Base-by-base conservation (phyloP, 2,113 vertebrate species). In the Rallus limicola region DNA sequence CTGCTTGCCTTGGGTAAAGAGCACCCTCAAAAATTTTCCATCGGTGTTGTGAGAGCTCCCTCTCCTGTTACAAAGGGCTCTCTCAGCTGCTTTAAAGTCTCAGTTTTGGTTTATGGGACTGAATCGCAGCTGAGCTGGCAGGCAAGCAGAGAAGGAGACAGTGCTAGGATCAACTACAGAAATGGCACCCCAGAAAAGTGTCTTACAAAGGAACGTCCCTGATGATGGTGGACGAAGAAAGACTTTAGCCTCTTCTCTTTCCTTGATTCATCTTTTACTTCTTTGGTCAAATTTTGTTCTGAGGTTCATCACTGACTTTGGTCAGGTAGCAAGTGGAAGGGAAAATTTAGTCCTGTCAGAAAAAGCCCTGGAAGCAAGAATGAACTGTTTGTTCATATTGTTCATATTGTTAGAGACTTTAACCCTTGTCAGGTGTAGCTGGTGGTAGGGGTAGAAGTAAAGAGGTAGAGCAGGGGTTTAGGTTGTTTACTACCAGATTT, bases 41-140 rank as follows among this genome's bases (percentile, higher is more conserved):
- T 71, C 18, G 1, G 56, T 78, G 90, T 95, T 92, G 79, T 93
- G 88, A 96, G 95, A 95, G 93, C 94, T 96, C 95, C 93, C 88
- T 83, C 95, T 96, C 44, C 95, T 91, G 94, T 95, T 93, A 60
- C 11, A 78, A 75, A 78, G 13, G 31, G 8, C 38, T 93, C 56
- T 74, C 13, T 81, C 52, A 46, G 25, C 53, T 68, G 64, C 64
- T 91, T 84, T 91, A 86, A 77, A 78, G 13, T 67, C 77, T 86
- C 74, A 2, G 7, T 19, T 93, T 87, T 79, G 48, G 16, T 67
- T 91, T 71, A 48, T 5, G 1, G 31, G n/a, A 15, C 40, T 81
- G 89, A 93, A 72, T 74, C 24, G 4, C 36, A 84, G 65, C 7
- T 59, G 58, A 88, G 42, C 42, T 62, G 62, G 20, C 77, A 81